A percentile compares a stretch with the other conserved stretches of the same genome.
These are phyloP conservation scores for Coregonus suidteri DNA, from an alignment of 2,797 vertebrate species.

Conservation along the genomic window DNA sequence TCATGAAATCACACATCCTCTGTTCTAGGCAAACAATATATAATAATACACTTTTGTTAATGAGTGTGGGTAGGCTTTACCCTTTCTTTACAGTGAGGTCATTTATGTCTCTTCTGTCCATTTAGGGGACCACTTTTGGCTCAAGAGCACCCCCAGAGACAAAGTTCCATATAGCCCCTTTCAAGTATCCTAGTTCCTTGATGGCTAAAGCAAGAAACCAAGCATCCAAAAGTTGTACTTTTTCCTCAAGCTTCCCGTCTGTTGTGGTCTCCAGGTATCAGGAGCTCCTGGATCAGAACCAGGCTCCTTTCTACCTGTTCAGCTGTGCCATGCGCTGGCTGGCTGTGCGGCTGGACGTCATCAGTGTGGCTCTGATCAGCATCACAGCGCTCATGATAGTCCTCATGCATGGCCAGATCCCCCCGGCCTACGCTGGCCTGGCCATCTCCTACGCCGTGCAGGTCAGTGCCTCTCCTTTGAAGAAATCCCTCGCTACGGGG, in stretches of 20 bases:
- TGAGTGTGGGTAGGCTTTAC: background rate
- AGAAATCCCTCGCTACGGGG: background rate
- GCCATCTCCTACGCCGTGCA: constrained; percentile 92
- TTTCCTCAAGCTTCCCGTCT: background rate
- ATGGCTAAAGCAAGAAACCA: no score
- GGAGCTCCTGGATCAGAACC: constrained; percentile 88
- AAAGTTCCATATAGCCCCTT: no score
- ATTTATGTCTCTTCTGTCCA: background rate
- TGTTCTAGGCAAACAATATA: background rate
- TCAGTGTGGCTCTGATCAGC: constrained; percentile 89
- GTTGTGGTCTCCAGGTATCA: constrained; percentile 78
- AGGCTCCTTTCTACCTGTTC: constrained; percentile 88
- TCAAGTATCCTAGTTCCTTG: no score
- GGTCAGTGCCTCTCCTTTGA: constrained; percentile 61
- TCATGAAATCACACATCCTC: background rate
- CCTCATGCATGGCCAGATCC: constrained; percentile 87
- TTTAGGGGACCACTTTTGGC: background rate
- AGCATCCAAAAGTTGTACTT: background rate
- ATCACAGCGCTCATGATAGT: constrained; percentile 90
- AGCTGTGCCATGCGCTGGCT: constrained; percentile 93
- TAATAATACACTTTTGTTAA: background rate
- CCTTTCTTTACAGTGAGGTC: background rate
- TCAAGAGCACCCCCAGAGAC: no score
- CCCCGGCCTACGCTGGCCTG: constrained; percentile 87
- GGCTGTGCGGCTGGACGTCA: constrained; percentile 86